Evolutionary conservation across 2,797 vertebrate species (phyloP), one percentile per base, ranked within the genome.

Genomic region (Pterois miles): DNA sequence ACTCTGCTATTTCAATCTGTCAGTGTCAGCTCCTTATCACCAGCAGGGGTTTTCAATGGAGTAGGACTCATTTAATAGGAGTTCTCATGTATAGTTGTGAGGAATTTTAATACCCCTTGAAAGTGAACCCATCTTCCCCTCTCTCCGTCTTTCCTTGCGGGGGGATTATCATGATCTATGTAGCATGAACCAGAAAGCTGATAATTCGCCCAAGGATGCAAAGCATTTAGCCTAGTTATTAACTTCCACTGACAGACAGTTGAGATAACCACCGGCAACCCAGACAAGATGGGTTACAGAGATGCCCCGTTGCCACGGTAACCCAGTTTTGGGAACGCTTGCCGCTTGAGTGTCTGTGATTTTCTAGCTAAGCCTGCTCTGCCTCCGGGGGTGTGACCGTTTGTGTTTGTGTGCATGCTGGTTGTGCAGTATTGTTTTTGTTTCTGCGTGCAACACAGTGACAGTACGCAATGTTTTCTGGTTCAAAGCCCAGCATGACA

Each of bases 171-270:
- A 73, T 85, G 90, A 94, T 89, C 86, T 90, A 33, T 50, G 88
- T 86, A 82, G 91, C 89, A 75, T 85, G 86, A 93, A 93, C 87
- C 84, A 91, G 87, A 92, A 89, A 93, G 92, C 90, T 93, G 90
- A 91, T 93, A 90, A 93, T 93, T 92, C 83, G 43, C 85, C 84
- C 74, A 88, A 86, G 84, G 91, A 94, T 93, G 89, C 88, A 80
- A 88, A 90, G 90, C 88, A 92, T 93, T 93, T 91, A 93, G 88
- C 85, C 89, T 86, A 92, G 94, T 96, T 96, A 96, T 95, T 95
- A 94, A 87, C 93, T 95, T 88, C 80, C 93, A 96, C 87, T 96
- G 94, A 96, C 95, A 95, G 91, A 95, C 92, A 91, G 89, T 94
- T 89, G 92, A 86, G 91, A 91, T 93, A 91, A 90, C 85, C 69